Evolutionary conservation across 2,888 invertebrate genomes (phyloP).

Genomic region (Opisthograptis luteolata): DNA sequence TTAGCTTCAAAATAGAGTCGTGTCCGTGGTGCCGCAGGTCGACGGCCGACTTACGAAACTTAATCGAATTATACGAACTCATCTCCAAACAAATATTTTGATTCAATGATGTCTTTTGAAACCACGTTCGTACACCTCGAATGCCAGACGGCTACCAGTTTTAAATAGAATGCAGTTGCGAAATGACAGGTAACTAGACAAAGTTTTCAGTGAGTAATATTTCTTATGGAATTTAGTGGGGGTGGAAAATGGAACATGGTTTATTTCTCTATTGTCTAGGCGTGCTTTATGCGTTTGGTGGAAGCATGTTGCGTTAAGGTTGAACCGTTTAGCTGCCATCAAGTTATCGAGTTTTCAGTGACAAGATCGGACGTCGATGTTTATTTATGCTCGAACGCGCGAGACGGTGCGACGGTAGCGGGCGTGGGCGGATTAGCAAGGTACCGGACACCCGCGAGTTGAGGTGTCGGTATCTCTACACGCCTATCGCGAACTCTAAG

Average conservation of each 20-base stretch:
- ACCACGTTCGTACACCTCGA: slow-evolving; percentile 48
- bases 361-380: slow-evolving; percentile 54
- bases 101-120: slow-evolving; percentile 48
- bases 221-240: slow-evolving; percentile 54
- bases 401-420: slow-evolving; percentile 42
- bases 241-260: slow-evolving; percentile 66
- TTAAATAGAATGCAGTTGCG: slow-evolving; percentile 45
- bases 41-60: slow-evolving; percentile 65
- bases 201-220: slow-evolving; percentile 52
- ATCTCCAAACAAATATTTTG: slow-evolving; percentile 55
- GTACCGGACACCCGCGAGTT: slow-evolving; percentile 41
- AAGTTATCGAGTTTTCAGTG: slow-evolving; percentile 63
- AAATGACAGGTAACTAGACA: slow-evolving; percentile 42
- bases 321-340: slow-evolving; percentile 52
- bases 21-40: slow-evolving; percentile 56
- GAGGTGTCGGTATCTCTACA: slow-evolving; percentile 44
- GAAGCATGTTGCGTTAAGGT: slow-evolving; percentile 40
- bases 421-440: slow-evolving; percentile 55
- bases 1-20: slow-evolving; percentile 63
- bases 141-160: slow-evolving; percentile 20
- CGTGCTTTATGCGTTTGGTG: slow-evolving; percentile 52
- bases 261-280: slow-evolving; percentile 77
- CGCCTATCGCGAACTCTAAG: slow-evolving; percentile 45
- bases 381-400: slow-evolving; percentile 56
- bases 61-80: slow-evolving; percentile 68